These are phyloP conservation scores for Harpagoxenus sublaevis DNA, from an alignment of 2,888 invertebrate species.

Conservation along the genomic window DNA sequence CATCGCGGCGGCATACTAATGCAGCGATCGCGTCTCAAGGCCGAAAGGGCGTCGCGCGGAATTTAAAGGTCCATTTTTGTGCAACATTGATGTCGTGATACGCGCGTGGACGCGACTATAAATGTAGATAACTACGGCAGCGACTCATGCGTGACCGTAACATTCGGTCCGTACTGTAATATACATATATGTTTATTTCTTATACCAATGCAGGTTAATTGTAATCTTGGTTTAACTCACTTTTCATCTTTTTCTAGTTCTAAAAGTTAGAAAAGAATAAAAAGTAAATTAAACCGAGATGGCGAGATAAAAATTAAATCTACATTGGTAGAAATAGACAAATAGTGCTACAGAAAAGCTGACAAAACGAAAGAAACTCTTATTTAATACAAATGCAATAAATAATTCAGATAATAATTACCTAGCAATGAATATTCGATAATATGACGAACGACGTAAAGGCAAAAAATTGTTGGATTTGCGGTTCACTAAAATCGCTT, in stretches of 20 bases:
- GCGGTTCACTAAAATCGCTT: neutral
- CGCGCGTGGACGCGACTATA: neutral
- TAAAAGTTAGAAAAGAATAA: no score
- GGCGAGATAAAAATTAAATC: no score
- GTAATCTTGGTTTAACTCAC: no score
- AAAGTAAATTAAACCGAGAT: no score
- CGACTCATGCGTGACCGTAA: neutral
- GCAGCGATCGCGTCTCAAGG: constrained; percentile 45
- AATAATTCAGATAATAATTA: neutral
- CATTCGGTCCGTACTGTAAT: neutral
- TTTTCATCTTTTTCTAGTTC: no score
- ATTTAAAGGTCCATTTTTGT: constrained; percentile 37
- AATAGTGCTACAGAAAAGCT: neutral
- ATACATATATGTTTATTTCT: neutral
- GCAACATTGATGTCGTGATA: neutral
- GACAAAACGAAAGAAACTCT: neutral
- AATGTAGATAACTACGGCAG: neutral
- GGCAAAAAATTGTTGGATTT: neutral
- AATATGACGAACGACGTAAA: neutral
- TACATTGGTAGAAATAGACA: no score
- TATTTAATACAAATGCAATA: neutral
- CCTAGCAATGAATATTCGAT: neutral
- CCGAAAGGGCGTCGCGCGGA: constrained; percentile 23
- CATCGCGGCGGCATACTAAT: constrained; percentile 64
- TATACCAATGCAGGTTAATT: no score